phyloP scores from a whole-genome alignment of 2,888 invertebrate genomes.

The Copidosoma aretas region DNA sequence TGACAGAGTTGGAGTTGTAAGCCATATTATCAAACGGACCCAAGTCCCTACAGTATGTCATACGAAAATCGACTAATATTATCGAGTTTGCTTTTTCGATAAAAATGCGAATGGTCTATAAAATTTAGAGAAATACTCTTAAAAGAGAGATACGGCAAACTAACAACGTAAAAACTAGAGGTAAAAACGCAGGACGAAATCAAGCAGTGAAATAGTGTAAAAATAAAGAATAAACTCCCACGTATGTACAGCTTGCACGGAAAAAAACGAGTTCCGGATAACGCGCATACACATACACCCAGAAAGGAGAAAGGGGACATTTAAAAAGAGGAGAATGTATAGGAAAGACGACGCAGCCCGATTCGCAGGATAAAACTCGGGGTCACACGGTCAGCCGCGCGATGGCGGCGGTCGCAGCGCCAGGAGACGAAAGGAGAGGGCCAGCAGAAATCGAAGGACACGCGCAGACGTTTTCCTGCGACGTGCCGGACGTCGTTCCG shows the following conservation, averaged over 20 bases:
- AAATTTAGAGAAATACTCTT: no score
- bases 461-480: conserved; percentile 24
- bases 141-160: no score
- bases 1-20: no score
- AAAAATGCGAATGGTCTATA: no score
- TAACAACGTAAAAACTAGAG: neutral
- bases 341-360: neutral
- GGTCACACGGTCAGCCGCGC: neutral
- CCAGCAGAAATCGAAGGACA: conserved; percentile 9
- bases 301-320: neutral
- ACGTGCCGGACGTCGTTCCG: conserved; percentile 49
- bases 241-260: neutral
- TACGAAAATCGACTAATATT: no score
- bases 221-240: conserved; percentile 5
- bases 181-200: conserved; percentile 5
- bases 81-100: no score
- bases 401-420: neutral
- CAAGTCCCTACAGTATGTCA: no score
- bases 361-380: neutral
- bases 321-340: neutral
- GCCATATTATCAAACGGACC: no score
- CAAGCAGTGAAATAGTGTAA: conserved; percentile 13
- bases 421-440: neutral
- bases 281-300: no score
- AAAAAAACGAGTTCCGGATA: neutral